Evolutionary conservation across 2,888 invertebrate species (phyloP).

Genomic region (Augochlorella aurata): DNA sequence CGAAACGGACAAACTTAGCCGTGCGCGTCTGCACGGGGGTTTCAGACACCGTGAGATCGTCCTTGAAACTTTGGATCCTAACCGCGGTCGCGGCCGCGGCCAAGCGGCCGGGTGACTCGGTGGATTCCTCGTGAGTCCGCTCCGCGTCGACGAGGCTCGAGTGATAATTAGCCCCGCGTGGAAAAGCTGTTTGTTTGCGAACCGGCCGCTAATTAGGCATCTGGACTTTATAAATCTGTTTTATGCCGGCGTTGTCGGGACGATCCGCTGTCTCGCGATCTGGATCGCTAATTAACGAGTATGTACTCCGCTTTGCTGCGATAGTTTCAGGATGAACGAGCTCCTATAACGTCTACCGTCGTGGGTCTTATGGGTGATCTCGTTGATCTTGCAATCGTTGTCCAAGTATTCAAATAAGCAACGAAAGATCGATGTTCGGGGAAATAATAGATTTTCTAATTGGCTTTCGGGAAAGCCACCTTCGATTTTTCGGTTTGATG

Average conservation of each 20-base stretch:
- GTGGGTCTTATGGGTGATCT: too few relatives aligned
- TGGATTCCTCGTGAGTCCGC: constrained; percentile 31
- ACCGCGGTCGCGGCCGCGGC: constrained; percentile 5
- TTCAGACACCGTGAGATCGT: constrained; percentile 64
- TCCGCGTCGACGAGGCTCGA: background rate
- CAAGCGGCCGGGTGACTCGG: background rate
- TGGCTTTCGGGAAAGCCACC: too few relatives aligned
- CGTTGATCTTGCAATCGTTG: too few relatives aligned
- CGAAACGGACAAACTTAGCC: constrained; percentile 47
- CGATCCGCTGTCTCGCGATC: background rate
- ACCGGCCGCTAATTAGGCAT: constrained; percentile 35
- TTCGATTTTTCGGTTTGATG: too few relatives aligned
- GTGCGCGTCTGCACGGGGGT: constrained; percentile 19
- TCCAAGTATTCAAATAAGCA: too few relatives aligned
- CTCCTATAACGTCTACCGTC: background rate
- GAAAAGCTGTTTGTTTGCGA: constrained; percentile 44
- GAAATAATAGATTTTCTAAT: too few relatives aligned
- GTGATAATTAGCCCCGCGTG: constrained; percentile 46
- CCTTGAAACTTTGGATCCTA: constrained; percentile 48
- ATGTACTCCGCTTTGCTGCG: background rate
- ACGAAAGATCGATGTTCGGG: too few relatives aligned
- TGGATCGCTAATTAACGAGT: constrained; percentile 14
- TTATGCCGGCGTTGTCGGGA: constrained; percentile 1
- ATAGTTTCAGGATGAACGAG: background rate
- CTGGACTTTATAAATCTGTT: constrained; percentile 24